Conservation (phyloP, 1,140 invertebrate species). For the Wiebesia pumilae region DNA sequence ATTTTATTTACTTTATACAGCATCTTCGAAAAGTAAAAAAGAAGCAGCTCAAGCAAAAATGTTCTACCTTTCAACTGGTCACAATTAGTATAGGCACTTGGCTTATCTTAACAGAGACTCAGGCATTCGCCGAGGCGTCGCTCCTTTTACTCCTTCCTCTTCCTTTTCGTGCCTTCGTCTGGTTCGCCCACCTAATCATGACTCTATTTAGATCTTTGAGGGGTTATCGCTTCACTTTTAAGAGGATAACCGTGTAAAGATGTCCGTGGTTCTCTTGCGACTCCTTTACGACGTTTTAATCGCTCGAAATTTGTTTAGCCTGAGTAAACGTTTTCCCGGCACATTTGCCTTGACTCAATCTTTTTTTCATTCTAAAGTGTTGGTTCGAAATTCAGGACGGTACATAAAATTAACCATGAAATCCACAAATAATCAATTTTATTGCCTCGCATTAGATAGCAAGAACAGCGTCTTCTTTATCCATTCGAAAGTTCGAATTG, state of each 20-base stretch:
- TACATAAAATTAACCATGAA: slow-evolving; percentile 13
- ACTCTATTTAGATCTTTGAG: slow-evolving; percentile 52
- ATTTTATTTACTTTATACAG: slow-evolving; percentile 23
- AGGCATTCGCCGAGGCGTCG: slow-evolving; percentile 37
- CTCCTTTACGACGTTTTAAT: slow-evolving; percentile 52
- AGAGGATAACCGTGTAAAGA: slow-evolving; percentile 53
- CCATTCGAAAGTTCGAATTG: not conserved
- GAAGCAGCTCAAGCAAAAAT: slow-evolving; percentile 26
- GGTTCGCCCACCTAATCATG: slow-evolving; percentile 53
- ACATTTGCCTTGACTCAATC: not conserved
- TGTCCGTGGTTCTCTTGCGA: slow-evolving; percentile 31
- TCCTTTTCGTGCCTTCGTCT: not conserved
- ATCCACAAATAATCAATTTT: slow-evolving; percentile 21
- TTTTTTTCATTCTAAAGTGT: slow-evolving; percentile 6
- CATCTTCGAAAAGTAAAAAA: not conserved
- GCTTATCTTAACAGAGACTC: slow-evolving; percentile 53
- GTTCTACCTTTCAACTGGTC: slow-evolving; percentile 50
- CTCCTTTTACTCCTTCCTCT: slow-evolving; percentile 23
- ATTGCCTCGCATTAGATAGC: slow-evolving; percentile 10
- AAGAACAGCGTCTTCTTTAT: slow-evolving; percentile 16
- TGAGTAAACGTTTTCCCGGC: slow-evolving; percentile 44
- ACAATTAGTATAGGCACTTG: slow-evolving; percentile 57
- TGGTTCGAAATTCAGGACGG: slow-evolving; percentile 17
- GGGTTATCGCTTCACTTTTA: slow-evolving; percentile 53
- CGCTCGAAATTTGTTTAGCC: slow-evolving; percentile 51